Conservation (phyloP, 2,113 vertebrate genomes). For the Agapornis roseicollis region DNA sequence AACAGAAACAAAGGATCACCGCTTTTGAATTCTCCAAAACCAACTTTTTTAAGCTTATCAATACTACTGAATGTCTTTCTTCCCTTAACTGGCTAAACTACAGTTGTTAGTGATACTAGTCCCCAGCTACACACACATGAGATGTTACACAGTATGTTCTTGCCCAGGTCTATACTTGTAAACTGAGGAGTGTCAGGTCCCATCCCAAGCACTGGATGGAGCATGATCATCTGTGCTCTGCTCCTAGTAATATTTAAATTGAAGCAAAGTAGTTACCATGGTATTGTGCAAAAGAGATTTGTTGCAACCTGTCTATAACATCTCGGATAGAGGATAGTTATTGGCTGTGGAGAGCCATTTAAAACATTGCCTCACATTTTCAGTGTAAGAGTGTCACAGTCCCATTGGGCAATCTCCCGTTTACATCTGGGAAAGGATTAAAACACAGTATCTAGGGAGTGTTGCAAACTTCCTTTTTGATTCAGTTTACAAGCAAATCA, state of each 20-base stretch:
- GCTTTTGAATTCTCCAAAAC: not conserved
- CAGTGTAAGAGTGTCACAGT: not conserved
- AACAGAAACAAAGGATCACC: fast-evolving
- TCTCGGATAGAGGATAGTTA: not conserved
- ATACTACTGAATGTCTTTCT: not conserved
- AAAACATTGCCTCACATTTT: constrained; percentile 32
- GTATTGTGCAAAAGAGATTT: not conserved
- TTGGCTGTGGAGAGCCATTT: constrained; percentile 20
- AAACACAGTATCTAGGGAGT: not conserved
- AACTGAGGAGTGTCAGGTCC: not conserved
- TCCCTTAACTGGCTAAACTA: not conserved
- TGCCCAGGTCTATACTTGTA: not conserved
- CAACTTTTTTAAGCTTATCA: not conserved
- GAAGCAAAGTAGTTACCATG: constrained; percentile 10
- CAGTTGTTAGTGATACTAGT: not conserved
- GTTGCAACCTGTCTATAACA: constrained; percentile 32
- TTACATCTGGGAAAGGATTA: not conserved
- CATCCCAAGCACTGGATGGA: not conserved
- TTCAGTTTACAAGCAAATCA: not conserved
- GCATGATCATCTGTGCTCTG: not conserved
- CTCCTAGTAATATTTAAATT: not conserved
- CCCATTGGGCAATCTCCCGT: not conserved
- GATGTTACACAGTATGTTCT: not conserved
- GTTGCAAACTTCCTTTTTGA: not conserved
- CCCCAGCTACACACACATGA: not conserved